Base-by-base conservation (phyloP, 2,113 vertebrate genomes). In the Cettia cetti region DNA sequence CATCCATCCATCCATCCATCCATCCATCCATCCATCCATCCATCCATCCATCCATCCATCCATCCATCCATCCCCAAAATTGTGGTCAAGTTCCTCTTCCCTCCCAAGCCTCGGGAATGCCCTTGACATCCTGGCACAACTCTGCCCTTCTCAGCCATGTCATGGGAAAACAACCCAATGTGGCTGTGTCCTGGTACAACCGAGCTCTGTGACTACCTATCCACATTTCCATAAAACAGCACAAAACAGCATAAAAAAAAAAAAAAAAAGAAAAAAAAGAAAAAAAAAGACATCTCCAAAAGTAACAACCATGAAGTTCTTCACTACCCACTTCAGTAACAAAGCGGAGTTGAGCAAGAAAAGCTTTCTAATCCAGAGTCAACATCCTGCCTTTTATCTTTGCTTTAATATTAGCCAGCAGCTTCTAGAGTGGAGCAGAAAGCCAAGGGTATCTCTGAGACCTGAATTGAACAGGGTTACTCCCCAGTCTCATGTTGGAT, bases 81-180 rank as follows among this genome's bases (percentile, higher is more conserved):
- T 42, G 13, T 42, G 40, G 37, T 27, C 45, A 53, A 57, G 20
- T 39, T n/a, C 6, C 19, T 57, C 2, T 66, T 63, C 56, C 37
- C 31, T 50, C 24, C 28, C n/a, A 49, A 70, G 23, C n/a, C n/a
- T 84, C 69, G 24, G 14, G 26, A 78, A 44, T 22, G 18, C 20
- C 52, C 24, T 27, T 13, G 31, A 13, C 35, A 60, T 11, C 28
- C 42, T 44, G 52, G 31, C 5, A 18, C 21, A 61, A 2, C 31
- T 19, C 52, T 1, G 3, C 27, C 44, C 19, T 78, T 75, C 70
- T 54, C 35, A 49, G 40, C 37, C 64, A 8, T 0, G 19, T 35
- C 52, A 66, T 0, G 1, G 63, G 53, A 33, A 79, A 86, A 30
- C 6, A 37, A 33, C 35, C 47, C 49, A 50, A 2, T 0, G 6